Percentiles rank a stretch among this genome's conserved stretches.
Evolutionary conservation across 2,113 vertebrate species (phyloP).

Genomic region (Odocoileus hemionus): DNA sequence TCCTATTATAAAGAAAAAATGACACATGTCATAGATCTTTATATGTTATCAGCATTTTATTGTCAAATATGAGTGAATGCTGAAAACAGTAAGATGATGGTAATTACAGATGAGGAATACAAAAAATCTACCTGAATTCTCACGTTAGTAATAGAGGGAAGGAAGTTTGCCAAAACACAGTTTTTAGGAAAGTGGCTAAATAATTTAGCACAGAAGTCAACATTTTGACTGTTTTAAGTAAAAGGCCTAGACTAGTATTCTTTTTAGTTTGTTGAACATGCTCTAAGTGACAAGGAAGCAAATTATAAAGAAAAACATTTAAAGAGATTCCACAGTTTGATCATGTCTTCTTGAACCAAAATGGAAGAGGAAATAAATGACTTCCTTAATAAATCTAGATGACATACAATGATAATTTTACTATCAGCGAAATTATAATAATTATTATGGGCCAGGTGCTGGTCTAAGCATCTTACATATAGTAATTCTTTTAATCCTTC

Average conservation of each 20-base stretch:
- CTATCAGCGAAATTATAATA: neutral
- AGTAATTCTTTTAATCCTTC: neutral
- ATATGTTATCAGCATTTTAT: slow-evolving; percentile 18
- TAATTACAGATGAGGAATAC: neutral
- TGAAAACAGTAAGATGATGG: slow-evolving; percentile 11
- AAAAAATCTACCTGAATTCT: slow-evolving; percentile 37
- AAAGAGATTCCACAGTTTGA: neutral
- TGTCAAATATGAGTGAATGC: slow-evolving; percentile 12
- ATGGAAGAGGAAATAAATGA: neutral
- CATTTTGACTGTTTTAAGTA: neutral
- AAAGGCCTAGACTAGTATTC: neutral
- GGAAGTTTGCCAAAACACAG: neutral
- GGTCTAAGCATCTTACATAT: neutral
- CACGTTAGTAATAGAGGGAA: neutral
- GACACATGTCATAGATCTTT: neutral
- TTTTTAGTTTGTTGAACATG: neutral
- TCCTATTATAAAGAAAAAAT: neutral
- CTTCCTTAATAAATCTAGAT: neutral
- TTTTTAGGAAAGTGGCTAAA: slow-evolving; percentile 8
- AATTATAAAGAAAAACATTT: neutral
- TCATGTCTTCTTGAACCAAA: neutral
- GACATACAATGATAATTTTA: neutral
- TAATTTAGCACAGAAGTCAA: neutral
- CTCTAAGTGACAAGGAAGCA: neutral
- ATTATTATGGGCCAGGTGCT: neutral